A percentile compares a stretch with the other conserved stretches of the same genome.
These are phyloP conservation scores for Corydoras maculifer DNA, from an alignment of 2,113 vertebrate species.

Conservation along the genomic window DNA sequence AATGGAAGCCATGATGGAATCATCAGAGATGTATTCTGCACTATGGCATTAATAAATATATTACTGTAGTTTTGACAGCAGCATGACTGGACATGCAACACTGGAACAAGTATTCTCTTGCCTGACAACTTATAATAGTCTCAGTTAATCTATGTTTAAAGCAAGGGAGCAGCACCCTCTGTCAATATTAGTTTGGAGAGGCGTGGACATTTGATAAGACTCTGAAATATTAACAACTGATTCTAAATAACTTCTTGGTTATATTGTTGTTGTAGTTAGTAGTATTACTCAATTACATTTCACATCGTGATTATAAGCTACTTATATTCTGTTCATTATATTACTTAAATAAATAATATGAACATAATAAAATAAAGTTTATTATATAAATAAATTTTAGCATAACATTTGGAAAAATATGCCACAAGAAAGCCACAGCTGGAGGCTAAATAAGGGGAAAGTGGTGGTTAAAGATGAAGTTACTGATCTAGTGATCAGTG, in stretches of 20 bases:
- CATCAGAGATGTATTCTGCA: background rate
- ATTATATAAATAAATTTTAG: too few species aligned
- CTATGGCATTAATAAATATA: background rate
- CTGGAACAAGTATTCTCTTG: background rate
- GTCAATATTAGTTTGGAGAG: slow-evolving; percentile 41
- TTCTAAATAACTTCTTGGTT: background rate
- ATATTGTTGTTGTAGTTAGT: too few species aligned
- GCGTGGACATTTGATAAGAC: slow-evolving; percentile 22
- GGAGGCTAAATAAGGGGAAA: too few species aligned
- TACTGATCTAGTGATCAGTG: too few species aligned
- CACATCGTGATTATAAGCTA: too few species aligned
- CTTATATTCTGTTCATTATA: too few species aligned
- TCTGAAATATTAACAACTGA: slow-evolving; percentile 6
- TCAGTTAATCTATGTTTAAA: background rate
- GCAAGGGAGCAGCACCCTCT: slow-evolving; percentile 12
- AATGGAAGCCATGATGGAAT: slow-evolving; percentile 39
- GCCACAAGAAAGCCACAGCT: too few species aligned
- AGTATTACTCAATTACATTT: too few species aligned
- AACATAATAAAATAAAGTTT: too few species aligned
- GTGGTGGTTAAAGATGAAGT: too few species aligned
- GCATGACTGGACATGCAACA: background rate
- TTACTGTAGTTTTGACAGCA: slow-evolving; percentile 3
- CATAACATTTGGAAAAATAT: too few species aligned
- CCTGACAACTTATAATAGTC: background rate
- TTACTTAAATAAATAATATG: too few species aligned